Conservation (phyloP, 2,797 vertebrate species). For the Threskiornis aethiopicus region DNA sequence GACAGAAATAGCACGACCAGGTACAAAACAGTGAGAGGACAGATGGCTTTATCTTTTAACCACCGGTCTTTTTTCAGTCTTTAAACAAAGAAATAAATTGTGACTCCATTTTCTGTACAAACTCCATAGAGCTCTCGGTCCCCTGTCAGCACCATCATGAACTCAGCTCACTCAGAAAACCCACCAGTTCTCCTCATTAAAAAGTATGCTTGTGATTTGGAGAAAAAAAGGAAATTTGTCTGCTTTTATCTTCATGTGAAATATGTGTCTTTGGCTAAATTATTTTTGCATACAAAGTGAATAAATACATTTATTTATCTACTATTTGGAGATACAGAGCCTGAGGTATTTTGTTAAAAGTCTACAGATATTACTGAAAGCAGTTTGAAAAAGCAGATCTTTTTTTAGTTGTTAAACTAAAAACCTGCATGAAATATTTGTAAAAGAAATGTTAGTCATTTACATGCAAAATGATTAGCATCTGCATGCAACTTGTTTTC, state of each 20-base stretch:
- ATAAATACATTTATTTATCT: not conserved
- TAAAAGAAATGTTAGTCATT: not conserved
- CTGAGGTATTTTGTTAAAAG: not conserved
- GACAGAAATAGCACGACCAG: not conserved
- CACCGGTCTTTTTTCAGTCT: not conserved
- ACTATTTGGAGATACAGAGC: not conserved
- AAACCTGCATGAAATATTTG: not conserved
- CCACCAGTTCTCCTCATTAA: not conserved
- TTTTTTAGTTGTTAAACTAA: conserved; percentile 5
- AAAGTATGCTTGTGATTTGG: not conserved
- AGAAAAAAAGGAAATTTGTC: not conserved
- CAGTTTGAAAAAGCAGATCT: not conserved
- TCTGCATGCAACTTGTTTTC: not conserved
- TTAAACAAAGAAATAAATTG: not conserved
- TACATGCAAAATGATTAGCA: not conserved
- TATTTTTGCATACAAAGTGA: not conserved
- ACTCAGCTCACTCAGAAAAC: not conserved
- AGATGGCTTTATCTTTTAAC: not conserved
- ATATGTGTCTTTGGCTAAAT: not conserved
- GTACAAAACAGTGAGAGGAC: not conserved
- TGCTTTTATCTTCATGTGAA: not conserved
- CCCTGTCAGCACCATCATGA: not conserved
- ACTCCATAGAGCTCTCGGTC: not conserved
- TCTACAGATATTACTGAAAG: not conserved
- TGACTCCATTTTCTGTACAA: not conserved